Conservation (phyloP, 2,113 vertebrate species). For the Podarcis raffonei region DNA sequence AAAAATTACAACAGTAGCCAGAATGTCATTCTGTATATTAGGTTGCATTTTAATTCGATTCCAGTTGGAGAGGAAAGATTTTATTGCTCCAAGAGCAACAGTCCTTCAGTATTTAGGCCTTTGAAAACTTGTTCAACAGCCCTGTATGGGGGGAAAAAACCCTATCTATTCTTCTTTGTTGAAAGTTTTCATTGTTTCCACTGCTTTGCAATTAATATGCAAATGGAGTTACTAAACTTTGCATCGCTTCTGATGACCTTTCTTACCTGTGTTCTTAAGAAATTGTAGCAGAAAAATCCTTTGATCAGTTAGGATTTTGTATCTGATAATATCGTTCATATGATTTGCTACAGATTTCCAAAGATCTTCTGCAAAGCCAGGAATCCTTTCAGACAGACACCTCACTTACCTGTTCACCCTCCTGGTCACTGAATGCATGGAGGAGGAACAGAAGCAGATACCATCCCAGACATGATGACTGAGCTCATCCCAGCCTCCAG, state of each 20-base stretch:
- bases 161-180: no score
- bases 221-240: neutral
- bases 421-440: no score
- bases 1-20: neutral
- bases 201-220: neutral
- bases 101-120: neutral
- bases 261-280: neutral
- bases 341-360: no score
- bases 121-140: neutral
- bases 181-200: neutral
- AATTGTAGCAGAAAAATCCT: neutral
- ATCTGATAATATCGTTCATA: no score
- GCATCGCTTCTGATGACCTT: neutral
- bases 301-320: neutral
- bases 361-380: no score
- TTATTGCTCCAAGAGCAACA: neutral
- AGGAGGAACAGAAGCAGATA: no score
- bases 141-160: fast-evolving
- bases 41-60: no score
- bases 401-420: no score
- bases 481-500: no score
- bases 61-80: neutral
- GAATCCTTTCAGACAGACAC: no score
- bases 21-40: no score
- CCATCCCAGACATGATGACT: no score